phyloP scores from a whole-genome alignment of 2,797 vertebrate species.

The Eulemur rubriventer region DNA sequence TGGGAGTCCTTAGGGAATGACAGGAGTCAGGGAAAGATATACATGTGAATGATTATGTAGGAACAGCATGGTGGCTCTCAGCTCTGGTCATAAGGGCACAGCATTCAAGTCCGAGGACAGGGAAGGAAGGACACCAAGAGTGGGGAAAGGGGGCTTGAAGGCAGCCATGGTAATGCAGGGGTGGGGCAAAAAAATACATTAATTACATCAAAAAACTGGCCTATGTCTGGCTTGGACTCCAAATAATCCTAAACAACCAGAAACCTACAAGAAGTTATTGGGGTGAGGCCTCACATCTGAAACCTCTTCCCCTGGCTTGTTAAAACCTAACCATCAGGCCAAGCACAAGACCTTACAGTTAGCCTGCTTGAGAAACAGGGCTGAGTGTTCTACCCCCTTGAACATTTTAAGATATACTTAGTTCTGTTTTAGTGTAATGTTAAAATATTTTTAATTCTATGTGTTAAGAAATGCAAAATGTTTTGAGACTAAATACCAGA shows the following conservation, averaged over 20 bases:
- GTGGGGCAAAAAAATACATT: neutral
- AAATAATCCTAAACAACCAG: constrained; percentile 27
- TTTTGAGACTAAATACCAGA: constrained; percentile 51
- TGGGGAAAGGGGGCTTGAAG: neutral
- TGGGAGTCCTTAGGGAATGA: neutral
- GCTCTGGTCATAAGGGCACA: neutral
- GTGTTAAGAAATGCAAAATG: constrained; percentile 47
- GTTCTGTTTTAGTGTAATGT: constrained; percentile 10
- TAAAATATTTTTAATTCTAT: constrained; percentile 61
- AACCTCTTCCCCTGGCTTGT: neutral
- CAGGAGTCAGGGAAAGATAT: neutral
- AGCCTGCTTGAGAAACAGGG: neutral
- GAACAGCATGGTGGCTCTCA: neutral
- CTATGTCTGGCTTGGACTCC: neutral
- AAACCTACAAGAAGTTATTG: constrained; percentile 2
- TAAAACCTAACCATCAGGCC: constrained; percentile 21
- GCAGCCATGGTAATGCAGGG: neutral
- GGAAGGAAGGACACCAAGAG: neutral
- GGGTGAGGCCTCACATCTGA: neutral
- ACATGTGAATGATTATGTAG: neutral
- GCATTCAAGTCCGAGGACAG: neutral
- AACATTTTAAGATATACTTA: constrained; percentile 43
- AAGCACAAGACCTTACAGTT: neutral
- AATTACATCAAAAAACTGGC: neutral
- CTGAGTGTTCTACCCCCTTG: neutral